These are phyloP conservation scores for Sebastes schlegelii DNA, from an alignment of 2,113 vertebrate species.

Conservation along the genomic window DNA sequence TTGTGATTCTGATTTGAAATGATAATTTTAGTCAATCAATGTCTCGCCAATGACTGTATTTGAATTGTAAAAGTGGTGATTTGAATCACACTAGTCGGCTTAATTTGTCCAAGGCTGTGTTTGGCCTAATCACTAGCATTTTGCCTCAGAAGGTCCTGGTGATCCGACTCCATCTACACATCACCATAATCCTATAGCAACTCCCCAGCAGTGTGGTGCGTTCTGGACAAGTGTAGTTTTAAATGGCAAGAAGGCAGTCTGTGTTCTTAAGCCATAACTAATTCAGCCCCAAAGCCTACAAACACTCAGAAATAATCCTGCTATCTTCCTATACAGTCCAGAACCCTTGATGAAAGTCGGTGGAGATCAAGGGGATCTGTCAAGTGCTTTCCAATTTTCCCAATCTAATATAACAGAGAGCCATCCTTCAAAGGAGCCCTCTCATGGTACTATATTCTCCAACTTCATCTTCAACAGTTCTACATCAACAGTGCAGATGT, in stretches of 20 bases:
- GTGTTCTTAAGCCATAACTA: conserved; percentile 81
- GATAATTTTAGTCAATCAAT: conserved; percentile 1
- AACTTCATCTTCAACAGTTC: conserved; percentile 68
- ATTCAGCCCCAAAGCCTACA: conserved; percentile 83
- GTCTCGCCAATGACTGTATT: neutral
- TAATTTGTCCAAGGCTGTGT: neutral
- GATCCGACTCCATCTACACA: conserved; percentile 26
- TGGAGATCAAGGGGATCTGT: conserved; percentile 85
- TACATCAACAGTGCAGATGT: conserved; percentile 54
- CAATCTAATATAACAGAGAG: conserved; percentile 81
- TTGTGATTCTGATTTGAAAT: conserved; percentile 9
- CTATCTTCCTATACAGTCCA: conserved; percentile 78
- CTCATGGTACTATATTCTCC: conserved; percentile 63
- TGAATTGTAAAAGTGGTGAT: conserved; percentile 3
- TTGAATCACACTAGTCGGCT: conserved; percentile 9
- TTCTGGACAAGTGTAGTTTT: conserved; percentile 53
- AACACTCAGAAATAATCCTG: conserved; percentile 83
- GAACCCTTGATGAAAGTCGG: conserved; percentile 85
- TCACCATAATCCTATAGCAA: conserved; percentile 11
- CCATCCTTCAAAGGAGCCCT: conserved; percentile 76
- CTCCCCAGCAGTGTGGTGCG: neutral
- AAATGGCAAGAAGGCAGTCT: conserved; percentile 70
- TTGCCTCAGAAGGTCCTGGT: neutral
- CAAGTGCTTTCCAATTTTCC: conserved; percentile 84
- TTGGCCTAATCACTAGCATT: neutral